These are phyloP conservation scores for Okapia johnstoni DNA, from an alignment of 2,113 vertebrate species.

Conservation along the genomic window DNA sequence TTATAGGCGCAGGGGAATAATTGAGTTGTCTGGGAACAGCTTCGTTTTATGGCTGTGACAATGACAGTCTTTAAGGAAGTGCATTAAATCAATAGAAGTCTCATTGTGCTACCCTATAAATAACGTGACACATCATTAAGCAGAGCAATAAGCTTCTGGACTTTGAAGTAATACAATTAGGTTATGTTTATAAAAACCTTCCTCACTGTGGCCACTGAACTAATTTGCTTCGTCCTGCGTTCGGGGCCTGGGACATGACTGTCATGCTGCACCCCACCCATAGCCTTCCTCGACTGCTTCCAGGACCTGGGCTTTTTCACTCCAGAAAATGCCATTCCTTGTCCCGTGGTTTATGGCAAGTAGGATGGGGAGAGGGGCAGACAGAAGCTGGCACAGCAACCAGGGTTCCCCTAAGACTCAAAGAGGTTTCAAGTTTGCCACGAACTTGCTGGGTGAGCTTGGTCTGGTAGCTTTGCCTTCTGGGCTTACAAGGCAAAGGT, in stretches of 20 bases:
- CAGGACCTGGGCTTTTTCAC: background rate
- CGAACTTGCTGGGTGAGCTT: background rate
- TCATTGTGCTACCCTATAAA: constrained; percentile 81
- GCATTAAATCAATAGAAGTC: constrained; percentile 85
- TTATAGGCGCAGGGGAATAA: constrained; percentile 78
- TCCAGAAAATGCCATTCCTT: background rate
- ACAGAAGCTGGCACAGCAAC: background rate
- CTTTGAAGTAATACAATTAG: constrained; percentile 85
- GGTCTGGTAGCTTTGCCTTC: background rate
- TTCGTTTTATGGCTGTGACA: constrained; percentile 83
- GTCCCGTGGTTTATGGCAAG: background rate
- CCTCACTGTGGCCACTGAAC: constrained; percentile 64
- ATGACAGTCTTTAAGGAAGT: constrained; percentile 84
- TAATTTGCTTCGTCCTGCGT: constrained; percentile 57
- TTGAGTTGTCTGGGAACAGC: constrained; percentile 79
- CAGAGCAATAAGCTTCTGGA: constrained; percentile 84
- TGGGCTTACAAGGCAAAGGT: background rate
- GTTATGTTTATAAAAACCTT: constrained; percentile 83
- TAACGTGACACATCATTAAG: constrained; percentile 86
- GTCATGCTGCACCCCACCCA: background rate
- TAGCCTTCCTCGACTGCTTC: background rate
- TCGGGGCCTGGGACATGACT: constrained; percentile 11
- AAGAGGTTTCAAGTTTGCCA: background rate
- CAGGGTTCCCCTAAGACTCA: background rate
- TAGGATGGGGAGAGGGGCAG: background rate